Evolutionary conservation across 2,888 invertebrate species (phyloP), one percentile per base, ranked within the genome.

Genomic region (Cacoxenus indagator): DNA sequence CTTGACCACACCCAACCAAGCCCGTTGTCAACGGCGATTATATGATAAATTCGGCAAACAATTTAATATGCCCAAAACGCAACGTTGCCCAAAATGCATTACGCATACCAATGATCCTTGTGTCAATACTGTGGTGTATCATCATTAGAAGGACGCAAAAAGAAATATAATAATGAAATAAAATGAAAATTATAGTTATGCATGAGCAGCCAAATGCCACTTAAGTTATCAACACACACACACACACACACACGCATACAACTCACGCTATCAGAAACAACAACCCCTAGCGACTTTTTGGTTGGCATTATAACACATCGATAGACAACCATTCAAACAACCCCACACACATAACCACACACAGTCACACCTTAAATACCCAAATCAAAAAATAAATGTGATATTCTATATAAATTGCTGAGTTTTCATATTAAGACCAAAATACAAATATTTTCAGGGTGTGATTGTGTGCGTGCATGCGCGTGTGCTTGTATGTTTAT

Each of bases 331-430:
- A n/a, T n/a, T n/a, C 26, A 17, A n/a, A 31, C 66, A 51, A 31
- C 54, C 73, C 37, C 67, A 70, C 71, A 70, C 67, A 66, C 65
- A 66, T 67, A 76, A 67, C 73, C 64, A 67, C 67, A 67, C 67
- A 74, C 70, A 73, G 82, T 77, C 80, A 72, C 83, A 83, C 80
- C 80, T 83, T 83, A 83, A 81, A 79, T 82, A 83, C 80, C 80
- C 83, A 81, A 81, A 83, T 81, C 80, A 81, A 83, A 83, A 74
- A 83, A 83, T 83, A 82, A 82, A 82, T 78, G 80, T 75, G 78
- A 57, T 72, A 76, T 68, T 81, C 78, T 76, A 83, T 76, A 80
- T 78, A 76, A 83, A 83, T 73, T 83, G 80, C 80, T 81, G 82
- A 81, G 80, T 82, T 75, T 79, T 80, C 77, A 83, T 81, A 81